These are phyloP conservation scores for Diphyllodes magnificus DNA, from an alignment of 2,113 vertebrate genomes.

Conservation along the genomic window DNA sequence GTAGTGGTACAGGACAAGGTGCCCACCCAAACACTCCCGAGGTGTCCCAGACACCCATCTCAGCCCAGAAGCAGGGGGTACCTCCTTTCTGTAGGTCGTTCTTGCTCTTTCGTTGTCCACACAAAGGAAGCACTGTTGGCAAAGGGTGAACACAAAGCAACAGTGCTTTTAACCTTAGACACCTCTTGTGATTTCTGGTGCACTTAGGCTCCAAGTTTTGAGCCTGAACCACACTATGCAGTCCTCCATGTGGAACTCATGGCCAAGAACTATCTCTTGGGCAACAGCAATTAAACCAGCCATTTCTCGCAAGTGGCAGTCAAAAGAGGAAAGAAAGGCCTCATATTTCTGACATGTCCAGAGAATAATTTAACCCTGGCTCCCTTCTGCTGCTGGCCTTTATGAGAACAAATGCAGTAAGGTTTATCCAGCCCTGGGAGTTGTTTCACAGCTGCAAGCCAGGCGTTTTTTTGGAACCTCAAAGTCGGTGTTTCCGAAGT, in stretches of 20 bases:
- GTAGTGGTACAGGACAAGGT: not conserved
- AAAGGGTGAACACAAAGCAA: not conserved
- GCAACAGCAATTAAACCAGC: not conserved
- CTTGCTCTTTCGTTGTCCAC: not conserved
- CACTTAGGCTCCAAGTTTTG: not conserved
- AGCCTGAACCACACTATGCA: not conserved
- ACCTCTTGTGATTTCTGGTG: not conserved
- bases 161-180: not conserved
- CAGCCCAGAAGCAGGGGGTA: not conserved
- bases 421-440: not conserved
- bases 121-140: too few species aligned
- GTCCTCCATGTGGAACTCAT: not conserved
- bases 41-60: not conserved
- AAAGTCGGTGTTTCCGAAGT: not conserved
- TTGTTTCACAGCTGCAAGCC: not conserved
- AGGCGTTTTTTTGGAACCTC: not conserved
- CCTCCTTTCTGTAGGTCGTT: not conserved
- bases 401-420: not conserved
- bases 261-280: not conserved
- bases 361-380: not conserved
- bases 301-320: not conserved
- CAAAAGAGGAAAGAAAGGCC: not conserved
- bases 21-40: fast-evolving
- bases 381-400: not conserved
- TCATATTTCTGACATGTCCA: not conserved